These are phyloP conservation scores for Erithacus rubecula DNA, from an alignment of 2,797 vertebrate genomes.

Conservation along the genomic window DNA sequence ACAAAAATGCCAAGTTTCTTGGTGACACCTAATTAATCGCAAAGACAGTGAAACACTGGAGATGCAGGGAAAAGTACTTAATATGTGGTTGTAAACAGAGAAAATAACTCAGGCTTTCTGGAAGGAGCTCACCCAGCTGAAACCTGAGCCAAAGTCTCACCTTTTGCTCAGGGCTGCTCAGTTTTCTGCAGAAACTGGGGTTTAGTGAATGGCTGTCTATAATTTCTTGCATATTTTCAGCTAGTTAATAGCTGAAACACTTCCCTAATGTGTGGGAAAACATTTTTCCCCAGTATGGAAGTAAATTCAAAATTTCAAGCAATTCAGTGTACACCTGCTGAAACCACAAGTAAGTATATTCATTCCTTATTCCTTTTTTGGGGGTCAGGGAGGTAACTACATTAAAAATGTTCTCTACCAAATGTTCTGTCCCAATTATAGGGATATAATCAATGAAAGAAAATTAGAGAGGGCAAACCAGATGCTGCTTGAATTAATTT, in stretches of 20 bases:
- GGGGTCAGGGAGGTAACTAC: neutral
- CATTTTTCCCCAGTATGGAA: neutral
- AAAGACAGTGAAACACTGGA: neutral
- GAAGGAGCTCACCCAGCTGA: neutral
- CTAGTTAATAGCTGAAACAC: neutral
- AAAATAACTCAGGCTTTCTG: neutral
- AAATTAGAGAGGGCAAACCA: neutral
- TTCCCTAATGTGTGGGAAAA: neutral
- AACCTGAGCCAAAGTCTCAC: neutral
- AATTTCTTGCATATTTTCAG: neutral
- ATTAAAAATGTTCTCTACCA: neutral
- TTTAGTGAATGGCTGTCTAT: neutral
- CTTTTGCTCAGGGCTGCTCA: neutral
- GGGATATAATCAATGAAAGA: neutral
- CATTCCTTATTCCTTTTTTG: neutral
- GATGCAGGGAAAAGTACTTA: fast-evolving
- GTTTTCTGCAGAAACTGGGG: neutral
- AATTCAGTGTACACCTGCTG: neutral
- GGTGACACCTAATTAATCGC: too few relatives aligned
- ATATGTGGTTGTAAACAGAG: neutral
- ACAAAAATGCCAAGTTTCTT: neutral
- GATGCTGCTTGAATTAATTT: neutral
- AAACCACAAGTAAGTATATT: neutral
- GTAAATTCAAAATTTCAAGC: neutral
- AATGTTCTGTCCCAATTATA: neutral